These are phyloP conservation scores for Sphinx pinastri DNA, from an alignment of 2,888 invertebrate species.

Conservation along the genomic window DNA sequence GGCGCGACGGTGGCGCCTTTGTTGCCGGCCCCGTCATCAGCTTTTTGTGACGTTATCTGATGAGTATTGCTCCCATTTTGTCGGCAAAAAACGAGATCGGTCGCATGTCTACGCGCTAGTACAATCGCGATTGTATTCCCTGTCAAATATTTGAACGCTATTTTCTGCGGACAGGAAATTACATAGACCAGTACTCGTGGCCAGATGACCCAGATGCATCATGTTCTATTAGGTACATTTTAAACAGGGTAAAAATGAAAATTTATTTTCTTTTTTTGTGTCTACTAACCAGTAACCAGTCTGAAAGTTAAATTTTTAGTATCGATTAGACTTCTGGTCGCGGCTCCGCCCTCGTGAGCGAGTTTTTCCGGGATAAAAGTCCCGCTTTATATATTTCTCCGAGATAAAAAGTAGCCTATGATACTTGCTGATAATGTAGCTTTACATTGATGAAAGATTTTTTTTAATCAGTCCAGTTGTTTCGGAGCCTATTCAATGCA, in stretches of 20 bases:
- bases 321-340: too few species aligned
- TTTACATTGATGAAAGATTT: neutral
- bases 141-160: slow-evolving; percentile 24
- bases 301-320: neutral
- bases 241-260: slow-evolving; percentile 14
- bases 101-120: slow-evolving; percentile 39
- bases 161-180: slow-evolving; percentile 15
- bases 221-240: slow-evolving; percentile 4
- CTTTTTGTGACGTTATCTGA: slow-evolving; percentile 81
- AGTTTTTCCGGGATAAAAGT: too few species aligned
- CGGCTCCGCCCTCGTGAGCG: too few species aligned
- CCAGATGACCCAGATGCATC: neutral
- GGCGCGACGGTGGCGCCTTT: slow-evolving; percentile 80
- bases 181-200: neutral
- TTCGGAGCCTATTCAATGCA: too few species aligned
- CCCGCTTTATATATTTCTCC: too few species aligned
- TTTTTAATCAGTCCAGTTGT: neutral
- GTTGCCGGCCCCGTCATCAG: slow-evolving; percentile 71
- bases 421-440: too few species aligned
- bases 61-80: slow-evolving; percentile 81
- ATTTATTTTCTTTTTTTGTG: slow-evolving; percentile 1
- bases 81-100: slow-evolving; percentile 68
- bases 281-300: neutral
- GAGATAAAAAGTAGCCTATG: too few species aligned
- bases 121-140: slow-evolving; percentile 30